Conservation (phyloP, 2,797 vertebrate genomes). For the Heliangelus exortis region DNA sequence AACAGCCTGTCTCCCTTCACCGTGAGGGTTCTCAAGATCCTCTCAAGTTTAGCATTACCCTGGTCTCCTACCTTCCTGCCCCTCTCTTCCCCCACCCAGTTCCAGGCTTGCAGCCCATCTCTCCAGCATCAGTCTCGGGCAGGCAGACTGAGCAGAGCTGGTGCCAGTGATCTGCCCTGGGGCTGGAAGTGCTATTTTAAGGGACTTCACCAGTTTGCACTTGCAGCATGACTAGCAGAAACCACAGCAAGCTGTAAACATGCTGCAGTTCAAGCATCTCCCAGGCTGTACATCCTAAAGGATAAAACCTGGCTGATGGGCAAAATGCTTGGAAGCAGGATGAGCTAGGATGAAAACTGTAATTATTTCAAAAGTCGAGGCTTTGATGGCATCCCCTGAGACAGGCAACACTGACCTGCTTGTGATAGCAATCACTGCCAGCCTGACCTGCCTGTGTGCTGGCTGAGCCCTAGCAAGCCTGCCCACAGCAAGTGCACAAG, state of each 20-base stretch:
- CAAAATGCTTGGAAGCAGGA: neutral
- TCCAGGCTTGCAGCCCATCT: neutral
- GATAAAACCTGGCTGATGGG: neutral
- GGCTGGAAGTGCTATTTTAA: neutral
- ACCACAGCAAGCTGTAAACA: neutral
- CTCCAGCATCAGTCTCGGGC: neutral
- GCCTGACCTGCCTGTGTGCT: neutral
- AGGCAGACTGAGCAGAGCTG: neutral
- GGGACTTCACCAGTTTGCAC: neutral
- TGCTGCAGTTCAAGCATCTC: neutral
- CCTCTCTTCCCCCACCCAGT: neutral
- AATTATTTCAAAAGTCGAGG: constrained; percentile 63
- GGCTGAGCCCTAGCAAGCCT: neutral
- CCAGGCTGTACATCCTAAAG: neutral
- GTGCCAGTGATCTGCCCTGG: rapidly evolving
- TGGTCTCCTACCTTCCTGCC: neutral
- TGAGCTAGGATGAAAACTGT: constrained; percentile 27
- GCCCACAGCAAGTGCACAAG: constrained; percentile 39
- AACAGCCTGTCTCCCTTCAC: neutral
- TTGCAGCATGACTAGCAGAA: constrained; percentile 28
- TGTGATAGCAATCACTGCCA: constrained; percentile 59
- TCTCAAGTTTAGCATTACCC: neutral
- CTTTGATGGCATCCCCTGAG: neutral
- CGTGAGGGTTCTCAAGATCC: neutral
- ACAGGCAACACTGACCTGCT: constrained; percentile 9